Evolutionary conservation across 2,797 vertebrate genomes (phyloP).

Genomic region (Heteromormyrus szaboi): DNA sequence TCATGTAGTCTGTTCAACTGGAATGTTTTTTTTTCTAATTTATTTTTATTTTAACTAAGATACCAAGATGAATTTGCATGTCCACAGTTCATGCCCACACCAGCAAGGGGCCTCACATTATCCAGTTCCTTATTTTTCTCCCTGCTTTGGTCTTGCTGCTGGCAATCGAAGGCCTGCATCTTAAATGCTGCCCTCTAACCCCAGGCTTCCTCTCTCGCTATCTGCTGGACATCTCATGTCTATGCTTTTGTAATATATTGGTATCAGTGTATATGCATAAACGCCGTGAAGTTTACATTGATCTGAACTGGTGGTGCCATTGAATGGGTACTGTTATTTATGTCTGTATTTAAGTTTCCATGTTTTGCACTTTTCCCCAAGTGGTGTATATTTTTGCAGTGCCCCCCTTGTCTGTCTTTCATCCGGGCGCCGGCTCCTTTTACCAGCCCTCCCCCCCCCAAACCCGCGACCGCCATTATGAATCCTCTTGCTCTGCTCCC

Average conservation of each 20-base stretch:
- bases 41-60: not conserved
- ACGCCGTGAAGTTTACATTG: not conserved
- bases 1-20: not conserved
- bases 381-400: not conserved
- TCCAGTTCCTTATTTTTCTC: not conserved
- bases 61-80: not conserved
- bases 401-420: not conserved
- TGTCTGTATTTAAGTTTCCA: not conserved
- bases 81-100: not conserved
- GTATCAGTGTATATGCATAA: not conserved
- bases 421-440: no score
- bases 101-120: not conserved
- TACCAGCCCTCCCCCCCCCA: not conserved
- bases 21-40: not conserved
- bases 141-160: not conserved
- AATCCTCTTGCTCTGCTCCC: not conserved
- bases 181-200: not conserved
- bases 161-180: not conserved
- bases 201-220: not conserved
- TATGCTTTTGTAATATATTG: not conserved
- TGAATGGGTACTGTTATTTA: not conserved
- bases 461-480: not conserved
- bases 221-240: not conserved
- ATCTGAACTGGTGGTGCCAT: not conserved
- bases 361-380: not conserved